phyloP scores from a whole-genome alignment of 2,888 invertebrate genomes.

The Esperia sulphurella region DNA sequence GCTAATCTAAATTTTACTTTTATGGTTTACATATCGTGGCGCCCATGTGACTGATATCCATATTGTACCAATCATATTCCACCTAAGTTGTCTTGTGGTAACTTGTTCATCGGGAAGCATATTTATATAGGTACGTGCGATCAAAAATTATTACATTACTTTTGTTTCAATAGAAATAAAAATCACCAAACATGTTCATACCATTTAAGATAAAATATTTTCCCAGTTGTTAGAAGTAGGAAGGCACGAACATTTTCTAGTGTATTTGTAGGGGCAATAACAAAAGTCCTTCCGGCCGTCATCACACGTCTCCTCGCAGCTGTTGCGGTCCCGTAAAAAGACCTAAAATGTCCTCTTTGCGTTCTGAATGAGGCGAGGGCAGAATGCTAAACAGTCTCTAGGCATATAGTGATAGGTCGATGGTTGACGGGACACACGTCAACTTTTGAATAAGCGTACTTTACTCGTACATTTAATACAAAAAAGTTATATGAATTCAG shows the following conservation, averaged over 20 bases:
- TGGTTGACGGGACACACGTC: neutral
- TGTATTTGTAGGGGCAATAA: conserved; percentile 22
- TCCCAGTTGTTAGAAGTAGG: neutral
- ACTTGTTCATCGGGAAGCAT: too few species aligned
- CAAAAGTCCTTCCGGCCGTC: conserved; percentile 17
- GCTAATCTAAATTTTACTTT: too few species aligned
- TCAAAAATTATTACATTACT: too few species aligned
- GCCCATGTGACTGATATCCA: too few species aligned
- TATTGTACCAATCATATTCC: too few species aligned
- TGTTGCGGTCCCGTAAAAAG: conserved; percentile 32
- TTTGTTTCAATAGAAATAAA: too few species aligned
- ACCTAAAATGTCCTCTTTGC: conserved; percentile 35
- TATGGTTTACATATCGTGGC: too few species aligned
- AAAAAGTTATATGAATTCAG: too few species aligned
- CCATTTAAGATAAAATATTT: neutral
- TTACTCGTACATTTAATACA: conserved; percentile 7
- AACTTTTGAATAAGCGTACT: neutral
- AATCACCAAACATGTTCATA: too few species aligned
- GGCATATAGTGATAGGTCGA: too few species aligned
- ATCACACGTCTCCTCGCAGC: conserved; percentile 28
- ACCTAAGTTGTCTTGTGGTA: too few species aligned
- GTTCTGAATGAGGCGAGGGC: conserved; percentile 30
- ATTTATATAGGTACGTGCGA: too few species aligned
- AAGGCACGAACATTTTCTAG: conserved; percentile 1
- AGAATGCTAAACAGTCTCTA: conserved; percentile 36